These are phyloP conservation scores for Torymus aiolomorphi DNA, from an alignment of 2,888 invertebrate species.

Conservation along the genomic window DNA sequence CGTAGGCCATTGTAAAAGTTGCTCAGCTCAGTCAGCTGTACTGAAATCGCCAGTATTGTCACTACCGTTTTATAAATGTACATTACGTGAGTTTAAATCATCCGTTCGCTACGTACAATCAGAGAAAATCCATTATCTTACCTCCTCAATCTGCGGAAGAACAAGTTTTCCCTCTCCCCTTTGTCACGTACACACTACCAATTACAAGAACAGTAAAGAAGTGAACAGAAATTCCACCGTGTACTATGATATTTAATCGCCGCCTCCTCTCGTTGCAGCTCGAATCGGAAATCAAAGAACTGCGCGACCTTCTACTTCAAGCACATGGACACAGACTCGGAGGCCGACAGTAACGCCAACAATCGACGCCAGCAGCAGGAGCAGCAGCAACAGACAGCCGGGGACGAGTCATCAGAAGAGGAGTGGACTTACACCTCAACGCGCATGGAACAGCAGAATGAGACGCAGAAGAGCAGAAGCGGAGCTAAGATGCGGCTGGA, in stretches of 20 bases:
- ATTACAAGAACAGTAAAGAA: neutral
- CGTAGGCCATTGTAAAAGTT: neutral
- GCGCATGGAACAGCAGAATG: conserved; percentile 31
- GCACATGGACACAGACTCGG: conserved; percentile 91
- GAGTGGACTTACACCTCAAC: conserved; percentile 81
- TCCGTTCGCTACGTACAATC: neutral
- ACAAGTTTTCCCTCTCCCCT: neutral
- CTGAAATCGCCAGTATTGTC: neutral
- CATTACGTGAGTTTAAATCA: conserved; percentile 10
- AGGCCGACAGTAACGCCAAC: conserved; percentile 77
- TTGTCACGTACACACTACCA: no score
- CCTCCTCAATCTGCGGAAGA: neutral
- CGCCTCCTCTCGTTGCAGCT: conserved; percentile 72
- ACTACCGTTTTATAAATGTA: conserved; percentile 20
- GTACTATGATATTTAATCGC: conserved; percentile 3
- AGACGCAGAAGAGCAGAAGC: neutral
- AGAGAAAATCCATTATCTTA: conserved; percentile 15
- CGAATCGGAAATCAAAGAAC: conserved; percentile 88
- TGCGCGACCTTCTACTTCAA: conserved; percentile 90
- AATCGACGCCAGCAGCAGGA: neutral
- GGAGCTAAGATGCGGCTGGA: conserved; percentile 64
- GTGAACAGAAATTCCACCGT: neutral
- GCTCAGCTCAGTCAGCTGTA: neutral
- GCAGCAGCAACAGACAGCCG: conserved; percentile 59
- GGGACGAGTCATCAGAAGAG: conserved; percentile 80